Conservation (phyloP, 2,113 vertebrate species). For the Pluvianellus socialis region DNA sequence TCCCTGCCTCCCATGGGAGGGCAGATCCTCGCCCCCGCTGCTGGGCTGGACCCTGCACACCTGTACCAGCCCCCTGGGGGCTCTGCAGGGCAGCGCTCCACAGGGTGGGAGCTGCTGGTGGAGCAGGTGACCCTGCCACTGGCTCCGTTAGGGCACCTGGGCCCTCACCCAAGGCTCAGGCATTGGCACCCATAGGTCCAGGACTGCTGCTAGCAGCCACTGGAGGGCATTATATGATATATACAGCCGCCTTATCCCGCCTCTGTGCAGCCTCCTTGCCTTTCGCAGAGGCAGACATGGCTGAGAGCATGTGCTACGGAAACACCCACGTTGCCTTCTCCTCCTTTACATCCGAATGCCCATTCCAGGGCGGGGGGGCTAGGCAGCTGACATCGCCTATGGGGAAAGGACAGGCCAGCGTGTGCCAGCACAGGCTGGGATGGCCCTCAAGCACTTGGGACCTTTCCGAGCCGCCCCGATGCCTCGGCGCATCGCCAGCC, state of each 20-base stretch:
- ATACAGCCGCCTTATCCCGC: fast-evolving
- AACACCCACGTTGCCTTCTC: not conserved
- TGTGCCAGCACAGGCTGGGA: not conserved
- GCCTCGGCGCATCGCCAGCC: fast-evolving
- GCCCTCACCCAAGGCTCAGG: not conserved
- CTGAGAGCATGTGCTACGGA: fast-evolving
- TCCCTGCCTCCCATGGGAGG: not conserved
- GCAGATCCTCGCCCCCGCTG: not conserved
- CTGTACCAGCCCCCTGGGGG: fast-evolving
- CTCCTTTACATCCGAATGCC: not conserved
- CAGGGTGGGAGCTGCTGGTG: not conserved
- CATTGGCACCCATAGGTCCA: not conserved
- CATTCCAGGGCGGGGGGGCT: fast-evolving
- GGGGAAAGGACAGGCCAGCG: not conserved
- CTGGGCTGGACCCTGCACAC: not conserved
- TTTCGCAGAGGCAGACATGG: not conserved
- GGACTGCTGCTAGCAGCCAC: not conserved
- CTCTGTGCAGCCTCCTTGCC: fast-evolving
- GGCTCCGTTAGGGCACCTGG: not conserved
- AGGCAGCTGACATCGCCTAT: not conserved
- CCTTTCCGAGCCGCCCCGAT: fast-evolving
- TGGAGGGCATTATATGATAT: not conserved
- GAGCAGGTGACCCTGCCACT: not conserved
- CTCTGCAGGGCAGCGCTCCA: not conserved
- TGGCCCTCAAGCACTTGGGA: fast-evolving